Base-by-base conservation (phyloP, 1,140 invertebrate genomes). In the Saccostrea echinata region DNA sequence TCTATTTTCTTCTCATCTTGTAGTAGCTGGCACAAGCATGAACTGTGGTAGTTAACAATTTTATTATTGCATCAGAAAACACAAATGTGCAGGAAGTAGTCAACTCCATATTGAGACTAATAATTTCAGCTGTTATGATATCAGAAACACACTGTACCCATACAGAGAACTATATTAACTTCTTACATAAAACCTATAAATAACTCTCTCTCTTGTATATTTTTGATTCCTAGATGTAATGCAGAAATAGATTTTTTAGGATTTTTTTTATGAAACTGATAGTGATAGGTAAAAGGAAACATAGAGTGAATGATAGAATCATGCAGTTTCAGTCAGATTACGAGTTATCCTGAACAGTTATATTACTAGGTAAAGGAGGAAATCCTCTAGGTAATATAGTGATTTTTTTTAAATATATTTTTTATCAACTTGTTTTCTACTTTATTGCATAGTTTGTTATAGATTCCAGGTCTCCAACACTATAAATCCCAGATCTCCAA, bases 11-110 rank as follows among this genome's bases (percentile, higher is more conserved):
- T 33, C n/a, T 21, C 61, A 52, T 84, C 71, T 80, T 30, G 16
- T 11, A 76, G 13, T 76, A 55, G 53, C 21, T 84, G 82, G 12
- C 53, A 84, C 53, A n/a, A 84, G 82, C 53, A 55, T 84, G 51
- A 27, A 27, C 82, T 84, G n/a, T 27, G n/a, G 21, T 53, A 24
- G 24, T 30, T 53, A 84, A 81, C 30, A 21, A 81, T 81, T 81
- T 21, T 35, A 81, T 33, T 35, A 81, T 35, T 21, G 76, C n/a
- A 61, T 61, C 55, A 61, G 55, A 61, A n/a, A 3, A n/a, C 55
- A 61, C 21, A 6, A 21, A 61, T 61, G 21, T 61, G 16, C 13
- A 8, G 43, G 4, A 4, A 43, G 9, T 8, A 43, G 9, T 43
- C 43, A 6, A 6, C 43, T 43, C 43, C 4, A 43, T 43, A 43